Evolutionary conservation across 1,140 invertebrate genomes (phyloP).

Genomic region (Apis dorsata): DNA sequence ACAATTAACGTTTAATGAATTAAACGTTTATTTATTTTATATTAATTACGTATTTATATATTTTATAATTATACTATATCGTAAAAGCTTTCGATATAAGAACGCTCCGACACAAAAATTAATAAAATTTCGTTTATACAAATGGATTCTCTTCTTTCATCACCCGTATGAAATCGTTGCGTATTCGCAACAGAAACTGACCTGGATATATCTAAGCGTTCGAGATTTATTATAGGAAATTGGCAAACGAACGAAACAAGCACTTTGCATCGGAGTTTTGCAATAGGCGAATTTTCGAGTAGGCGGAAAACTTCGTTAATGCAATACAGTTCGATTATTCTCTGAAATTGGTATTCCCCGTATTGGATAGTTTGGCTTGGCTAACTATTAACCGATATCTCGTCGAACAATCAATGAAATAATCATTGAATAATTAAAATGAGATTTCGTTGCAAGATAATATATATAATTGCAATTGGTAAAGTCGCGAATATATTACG

Average conservation of each 20-base stretch:
- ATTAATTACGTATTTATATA: no score
- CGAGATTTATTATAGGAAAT: constrained; percentile 32
- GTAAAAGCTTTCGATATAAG: no score
- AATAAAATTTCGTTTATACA: no score
- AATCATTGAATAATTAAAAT: constrained; percentile 50
- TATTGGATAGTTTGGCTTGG: constrained; percentile 65
- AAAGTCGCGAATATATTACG: no score
- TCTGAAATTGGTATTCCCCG: constrained; percentile 13
- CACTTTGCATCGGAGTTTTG: not conserved
- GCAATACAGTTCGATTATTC: constrained; percentile 40
- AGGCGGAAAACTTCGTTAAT: constrained; percentile 48
- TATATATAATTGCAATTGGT: no score
- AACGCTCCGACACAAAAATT: no score
- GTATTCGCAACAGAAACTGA: no score
- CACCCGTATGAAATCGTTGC: no score
- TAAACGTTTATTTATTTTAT: no score
- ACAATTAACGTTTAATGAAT: no score
- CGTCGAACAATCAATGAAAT: constrained; percentile 67
- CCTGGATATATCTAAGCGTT: not conserved
- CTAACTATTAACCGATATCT: constrained; percentile 72
- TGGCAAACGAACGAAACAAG: constrained; percentile 40
- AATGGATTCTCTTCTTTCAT: no score
- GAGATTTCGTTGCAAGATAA: constrained; percentile 12
- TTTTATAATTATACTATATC: no score
- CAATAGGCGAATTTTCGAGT: constrained; percentile 32